Evolutionary conservation across 2,888 invertebrate genomes (phyloP).

Genomic region (Monochamus alternatus): DNA sequence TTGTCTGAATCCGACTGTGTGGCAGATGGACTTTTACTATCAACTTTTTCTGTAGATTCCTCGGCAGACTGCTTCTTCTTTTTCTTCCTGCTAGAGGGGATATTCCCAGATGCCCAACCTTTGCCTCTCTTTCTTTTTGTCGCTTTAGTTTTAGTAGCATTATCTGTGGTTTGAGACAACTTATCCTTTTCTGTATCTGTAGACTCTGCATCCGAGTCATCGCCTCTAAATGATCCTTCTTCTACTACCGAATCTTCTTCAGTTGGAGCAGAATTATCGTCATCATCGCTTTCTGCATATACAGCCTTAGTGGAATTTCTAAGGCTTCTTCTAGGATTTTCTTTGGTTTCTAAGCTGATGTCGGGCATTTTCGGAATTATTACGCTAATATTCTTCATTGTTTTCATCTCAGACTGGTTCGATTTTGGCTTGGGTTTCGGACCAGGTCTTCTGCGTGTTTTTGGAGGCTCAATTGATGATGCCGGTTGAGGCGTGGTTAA

Average conservation of each 20-base stretch:
- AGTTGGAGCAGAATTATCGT: constrained; percentile 30
- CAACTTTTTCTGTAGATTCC: constrained; percentile 2
- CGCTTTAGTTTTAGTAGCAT: constrained; percentile 59
- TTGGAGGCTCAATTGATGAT: constrained; percentile 36
- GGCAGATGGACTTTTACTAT: constrained; percentile 14
- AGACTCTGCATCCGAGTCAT: constrained; percentile 54
- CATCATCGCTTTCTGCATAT: constrained; percentile 50
- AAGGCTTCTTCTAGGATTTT: constrained; percentile 31
- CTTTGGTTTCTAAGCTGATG: constrained; percentile 47
- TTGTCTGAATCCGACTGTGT: constrained; percentile 43
- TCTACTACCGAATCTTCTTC: constrained; percentile 38
- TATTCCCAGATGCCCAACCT: constrained; percentile 65
- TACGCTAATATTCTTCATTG: constrained; percentile 57
- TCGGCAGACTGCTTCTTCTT: constrained; percentile 36
- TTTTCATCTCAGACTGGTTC: constrained; percentile 45
- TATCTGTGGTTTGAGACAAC: constrained; percentile 62
- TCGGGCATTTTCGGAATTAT: constrained; percentile 60
- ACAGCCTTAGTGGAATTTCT: constrained; percentile 48
- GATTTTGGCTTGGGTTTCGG: constrained; percentile 51
- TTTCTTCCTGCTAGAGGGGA: constrained; percentile 50
- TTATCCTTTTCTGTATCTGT: constrained; percentile 46
- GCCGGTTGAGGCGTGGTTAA: constrained; percentile 38
- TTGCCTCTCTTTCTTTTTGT: constrained; percentile 68
- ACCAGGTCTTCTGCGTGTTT: constrained; percentile 51
- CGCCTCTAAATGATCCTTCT: constrained; percentile 54